Evolutionary conservation across 2,113 vertebrate genomes (phyloP), one percentile per base, ranked within the genome.

Genomic region (Erythrocercus mccallii): DNA sequence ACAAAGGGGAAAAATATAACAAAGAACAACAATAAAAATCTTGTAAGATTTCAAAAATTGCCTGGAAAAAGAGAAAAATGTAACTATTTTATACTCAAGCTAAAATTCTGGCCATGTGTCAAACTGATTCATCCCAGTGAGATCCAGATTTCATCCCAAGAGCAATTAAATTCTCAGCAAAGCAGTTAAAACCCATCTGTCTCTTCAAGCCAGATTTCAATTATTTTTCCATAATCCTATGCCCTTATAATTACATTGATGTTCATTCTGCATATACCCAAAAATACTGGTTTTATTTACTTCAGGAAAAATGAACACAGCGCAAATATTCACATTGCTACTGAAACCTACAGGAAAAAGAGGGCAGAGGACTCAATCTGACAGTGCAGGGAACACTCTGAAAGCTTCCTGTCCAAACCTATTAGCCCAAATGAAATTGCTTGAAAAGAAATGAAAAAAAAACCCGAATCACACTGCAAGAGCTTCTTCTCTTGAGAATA

Each of bases 131-230:
- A 83, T 44, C 68, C 53, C 90, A 80, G 24, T 13, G 28, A 89
- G 50, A 81, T 48, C 31, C 54, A 86, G 64, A 86, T 73, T 86
- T 89, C 77, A 81, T 51, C n/a, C 54, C 72, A 77, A 81, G 68
- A 86, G 54, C 50, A 94, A 91, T 77, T 86, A 91, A 88, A 94
- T 77, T 91, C 58, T 81, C 84, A 56, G 77, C 54, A 93, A 91
- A 92, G 69, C 73, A 94, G 50, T 45, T 94, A 86, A 83, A 95
- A 44, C 81, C 64, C 87, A 86, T 83, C 81, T 94, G 84, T 28
- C 87, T 73, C 72, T 51, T 83, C 81, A 91, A 83, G 58, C 4
- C 28, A 40, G 68, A 72, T 83, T 83, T 88, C 64, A 88, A 56
- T 38, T 89, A 69, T 38, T 90, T 76, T 69, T 83, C 84, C 28